Evolutionary conservation across 1,140 invertebrate species (phyloP), one percentile per base, ranked within the genome.

Genomic region (Leptestheria dahalacensis): DNA sequence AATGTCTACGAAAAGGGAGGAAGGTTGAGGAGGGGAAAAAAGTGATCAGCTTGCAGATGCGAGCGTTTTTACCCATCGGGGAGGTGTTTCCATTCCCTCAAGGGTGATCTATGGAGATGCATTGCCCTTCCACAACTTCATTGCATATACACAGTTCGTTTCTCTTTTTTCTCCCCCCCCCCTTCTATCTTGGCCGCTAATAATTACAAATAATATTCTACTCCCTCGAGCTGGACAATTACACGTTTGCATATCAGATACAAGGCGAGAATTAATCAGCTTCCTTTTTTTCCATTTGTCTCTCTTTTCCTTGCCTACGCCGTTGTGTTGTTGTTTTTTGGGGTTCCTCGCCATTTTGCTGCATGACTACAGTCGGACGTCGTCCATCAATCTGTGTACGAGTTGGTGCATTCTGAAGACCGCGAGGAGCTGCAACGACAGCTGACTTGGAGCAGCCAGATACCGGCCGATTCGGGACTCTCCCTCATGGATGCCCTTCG

Each of bases 371-470:
- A 98, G 94, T 98, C 94, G 60, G 96, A 99, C 74, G 96, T 99
- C 64, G 92, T 99, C 48, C 95, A 99, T 73, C 95, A 99, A 73
- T 94, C 91, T 62, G 92, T 98, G 21, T 97, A 97, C 79, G 95
- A 99, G 72, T 75, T 99, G 69, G 95, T 99, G 46, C 96, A 99
- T 74, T 97, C 92, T 1, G 96, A 99, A 75, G 96, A 99, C 71
- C 77, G 96, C 15, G 95, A 98, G 72, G 95, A 98, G 71, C 80
- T 99, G 25, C 93, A 97, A 71, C 75, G 91, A 48, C 95, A 98
- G 71, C 74, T 99, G 63, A 84, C 91, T 74, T 98, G 93, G 93
- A 95, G 95, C 74, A 91, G 90, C 20, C 91, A 91, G 72, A 77
- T 96, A 60, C 88, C 90, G 21, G 64, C 81, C 73, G 94, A 76